A percentile compares a stretch with the other conserved stretches of the same genome.
phyloP scores from a whole-genome alignment of 2,888 invertebrate genomes.

The Sycophila texana region DNA sequence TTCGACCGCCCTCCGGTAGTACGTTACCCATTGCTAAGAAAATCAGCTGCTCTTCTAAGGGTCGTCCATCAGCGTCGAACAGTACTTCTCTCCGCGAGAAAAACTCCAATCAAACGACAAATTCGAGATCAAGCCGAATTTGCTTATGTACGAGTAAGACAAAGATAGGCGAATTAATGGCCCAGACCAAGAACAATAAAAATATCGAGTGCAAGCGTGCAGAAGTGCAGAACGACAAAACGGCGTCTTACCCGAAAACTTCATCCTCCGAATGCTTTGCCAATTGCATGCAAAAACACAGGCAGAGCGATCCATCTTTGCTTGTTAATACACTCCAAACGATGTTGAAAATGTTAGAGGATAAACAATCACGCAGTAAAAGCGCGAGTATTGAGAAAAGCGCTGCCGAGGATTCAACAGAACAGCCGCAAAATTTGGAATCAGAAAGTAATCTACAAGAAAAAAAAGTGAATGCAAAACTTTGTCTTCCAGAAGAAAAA shows the following conservation, averaged over 20 bases:
- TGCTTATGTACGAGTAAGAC: slow-evolving; percentile 22
- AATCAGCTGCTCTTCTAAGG: not conserved
- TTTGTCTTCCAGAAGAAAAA: no score
- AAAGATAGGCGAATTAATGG: slow-evolving; percentile 3
- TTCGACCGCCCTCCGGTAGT: not conserved
- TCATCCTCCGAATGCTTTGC: slow-evolving; percentile 1
- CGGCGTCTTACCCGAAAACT: not conserved
- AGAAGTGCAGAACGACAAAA: not conserved
- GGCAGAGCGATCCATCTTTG: slow-evolving; percentile 1
- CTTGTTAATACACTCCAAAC: slow-evolving; percentile 28
- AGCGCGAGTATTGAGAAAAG: not conserved
- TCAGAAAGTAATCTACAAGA: no score
- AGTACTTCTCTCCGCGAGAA: no score
- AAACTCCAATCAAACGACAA: no score
- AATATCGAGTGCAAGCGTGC: slow-evolving; percentile 3
- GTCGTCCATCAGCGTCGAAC: not conserved
- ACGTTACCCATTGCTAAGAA: not conserved
- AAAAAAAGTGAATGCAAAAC: no score
- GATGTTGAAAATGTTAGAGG: slow-evolving; percentile 27
- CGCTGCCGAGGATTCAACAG: no score
- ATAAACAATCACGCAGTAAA: not conserved
- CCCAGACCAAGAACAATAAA: not conserved
- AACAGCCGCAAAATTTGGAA: no score
- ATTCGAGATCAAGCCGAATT: not conserved
- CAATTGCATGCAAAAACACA: slow-evolving; percentile 7